A percentile compares a stretch with the other conserved stretches of the same genome.
phyloP scores from a whole-genome alignment of 2,113 vertebrate species.

The Oncorhynchus gorbuscha region DNA sequence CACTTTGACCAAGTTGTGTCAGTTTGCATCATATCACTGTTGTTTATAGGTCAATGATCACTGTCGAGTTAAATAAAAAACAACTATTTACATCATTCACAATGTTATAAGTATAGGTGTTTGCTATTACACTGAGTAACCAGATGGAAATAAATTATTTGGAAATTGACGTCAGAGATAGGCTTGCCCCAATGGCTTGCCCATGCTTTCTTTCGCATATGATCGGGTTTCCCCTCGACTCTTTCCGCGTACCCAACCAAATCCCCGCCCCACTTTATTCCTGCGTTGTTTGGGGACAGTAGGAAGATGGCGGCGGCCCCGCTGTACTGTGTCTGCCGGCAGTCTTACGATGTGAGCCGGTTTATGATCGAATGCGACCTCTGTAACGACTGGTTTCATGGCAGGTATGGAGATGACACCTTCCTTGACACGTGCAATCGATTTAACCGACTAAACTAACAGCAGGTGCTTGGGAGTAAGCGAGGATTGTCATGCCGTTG shows the following conservation, averaged over 20 bases:
- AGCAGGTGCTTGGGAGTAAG: constrained; percentile 32
- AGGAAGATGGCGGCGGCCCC: constrained; percentile 88
- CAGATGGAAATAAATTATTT: constrained; percentile 51
- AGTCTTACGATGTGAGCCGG: constrained; percentile 95
- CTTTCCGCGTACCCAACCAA: constrained; percentile 53
- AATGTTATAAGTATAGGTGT: too few species aligned
- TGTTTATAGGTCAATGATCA: neutral
- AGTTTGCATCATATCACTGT: neutral
- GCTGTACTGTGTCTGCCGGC: constrained; percentile 96
- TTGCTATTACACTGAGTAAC: neutral
- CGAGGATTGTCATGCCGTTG: constrained; percentile 52
- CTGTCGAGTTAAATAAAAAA: too few species aligned
- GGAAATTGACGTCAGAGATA: constrained; percentile 59
- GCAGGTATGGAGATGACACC: constrained; percentile 78
- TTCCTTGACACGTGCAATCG: neutral
- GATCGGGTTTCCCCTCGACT: constrained; percentile 35
- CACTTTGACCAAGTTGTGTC: neutral
- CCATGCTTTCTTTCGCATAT: neutral
- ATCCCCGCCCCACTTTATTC: constrained; percentile 68
- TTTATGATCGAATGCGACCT: constrained; percentile 98
- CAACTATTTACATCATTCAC: too few species aligned
- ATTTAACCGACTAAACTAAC: constrained; percentile 15
- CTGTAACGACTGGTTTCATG: constrained; percentile 98
- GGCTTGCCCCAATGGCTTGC: constrained; percentile 31
- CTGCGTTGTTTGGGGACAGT: constrained; percentile 81